Evolutionary conservation across 2,113 vertebrate species (phyloP).

Genomic region (Poecilia latipinna): DNA sequence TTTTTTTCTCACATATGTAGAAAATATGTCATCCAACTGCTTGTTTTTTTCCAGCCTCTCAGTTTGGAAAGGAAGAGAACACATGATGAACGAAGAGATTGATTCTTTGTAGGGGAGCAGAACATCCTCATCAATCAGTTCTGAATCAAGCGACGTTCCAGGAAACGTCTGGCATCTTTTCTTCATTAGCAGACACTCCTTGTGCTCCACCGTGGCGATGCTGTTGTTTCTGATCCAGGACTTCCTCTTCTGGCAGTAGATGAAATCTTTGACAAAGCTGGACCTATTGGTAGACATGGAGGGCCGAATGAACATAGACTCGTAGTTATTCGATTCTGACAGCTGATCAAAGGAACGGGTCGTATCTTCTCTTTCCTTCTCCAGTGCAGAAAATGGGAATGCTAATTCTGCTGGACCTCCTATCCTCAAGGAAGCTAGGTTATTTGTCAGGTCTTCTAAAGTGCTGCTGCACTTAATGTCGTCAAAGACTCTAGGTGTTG

Average conservation of each 20-base stretch:
- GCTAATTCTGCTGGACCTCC: slow-evolving; percentile 24
- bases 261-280: slow-evolving; percentile 64
- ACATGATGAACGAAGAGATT: slow-evolving; percentile 76
- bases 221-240: slow-evolving; percentile 71
- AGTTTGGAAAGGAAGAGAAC: slow-evolving; percentile 56
- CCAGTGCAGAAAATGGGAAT: slow-evolving; percentile 19
- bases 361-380: slow-evolving; percentile 6
- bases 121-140: slow-evolving; percentile 48
- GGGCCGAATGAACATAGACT: slow-evolving; percentile 40
- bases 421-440: slow-evolving; percentile 54
- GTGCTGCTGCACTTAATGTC: slow-evolving; percentile 50
- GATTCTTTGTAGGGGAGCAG: slow-evolving; percentile 62
- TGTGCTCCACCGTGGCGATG: slow-evolving; percentile 64
- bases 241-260: slow-evolving; percentile 57
- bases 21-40: slow-evolving; percentile 35
- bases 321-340: slow-evolving; percentile 51
- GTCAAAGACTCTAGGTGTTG: slow-evolving; percentile 77
- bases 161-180: slow-evolving; percentile 82
- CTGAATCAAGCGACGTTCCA: slow-evolving; percentile 34
- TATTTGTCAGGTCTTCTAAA: slow-evolving; percentile 64
- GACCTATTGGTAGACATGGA: slow-evolving; percentile 60
- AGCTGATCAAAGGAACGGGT: slow-evolving; percentile 22
- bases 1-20: slow-evolving; percentile 50
- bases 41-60: slow-evolving; percentile 52
- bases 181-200: slow-evolving; percentile 36